Percentiles rank a stretch among this genome's conserved stretches.
phyloP scores from a whole-genome alignment of 2,797 vertebrate species.

The Staurois parvus region DNA sequence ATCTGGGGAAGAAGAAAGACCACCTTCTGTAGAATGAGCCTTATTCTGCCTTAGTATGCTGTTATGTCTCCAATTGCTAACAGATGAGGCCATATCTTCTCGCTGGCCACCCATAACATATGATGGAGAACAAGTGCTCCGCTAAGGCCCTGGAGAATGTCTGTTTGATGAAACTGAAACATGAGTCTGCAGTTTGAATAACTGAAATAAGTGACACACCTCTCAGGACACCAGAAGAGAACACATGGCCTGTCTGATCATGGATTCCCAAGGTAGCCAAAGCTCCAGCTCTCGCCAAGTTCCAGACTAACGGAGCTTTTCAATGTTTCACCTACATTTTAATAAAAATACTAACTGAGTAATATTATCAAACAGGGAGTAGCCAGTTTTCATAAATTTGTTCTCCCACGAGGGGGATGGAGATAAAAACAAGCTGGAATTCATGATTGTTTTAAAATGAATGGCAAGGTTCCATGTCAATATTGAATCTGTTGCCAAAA shows the following conservation, averaged over 20 bases:
- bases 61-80: constrained; percentile 54
- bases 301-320: constrained; percentile 36
- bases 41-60: constrained; percentile 23
- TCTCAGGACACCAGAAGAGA: constrained; percentile 48
- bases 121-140: constrained; percentile 37
- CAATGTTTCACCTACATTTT: constrained; percentile 54
- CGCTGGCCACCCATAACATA: constrained; percentile 45
- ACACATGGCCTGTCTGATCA: constrained; percentile 55
- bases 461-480: constrained; percentile 48
- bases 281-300: constrained; percentile 38
- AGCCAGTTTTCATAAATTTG: constrained; percentile 58
- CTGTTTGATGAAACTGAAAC: constrained; percentile 60
- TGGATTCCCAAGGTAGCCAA: constrained; percentile 42
- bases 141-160: constrained; percentile 44
- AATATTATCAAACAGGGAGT: constrained; percentile 61
- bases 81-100: constrained; percentile 49
- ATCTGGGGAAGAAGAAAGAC: constrained; percentile 44
- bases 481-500: constrained; percentile 49
- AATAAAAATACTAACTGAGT: constrained; percentile 54
- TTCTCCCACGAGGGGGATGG: constrained; percentile 30
- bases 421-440: constrained; percentile 45
- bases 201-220: constrained; percentile 53
- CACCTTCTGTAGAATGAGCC: constrained; percentile 46
- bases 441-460: constrained; percentile 55
- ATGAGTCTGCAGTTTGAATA: constrained; percentile 56